Base-by-base conservation (phyloP, 2,888 invertebrate species). In the Lepidonotus clava region DNA sequence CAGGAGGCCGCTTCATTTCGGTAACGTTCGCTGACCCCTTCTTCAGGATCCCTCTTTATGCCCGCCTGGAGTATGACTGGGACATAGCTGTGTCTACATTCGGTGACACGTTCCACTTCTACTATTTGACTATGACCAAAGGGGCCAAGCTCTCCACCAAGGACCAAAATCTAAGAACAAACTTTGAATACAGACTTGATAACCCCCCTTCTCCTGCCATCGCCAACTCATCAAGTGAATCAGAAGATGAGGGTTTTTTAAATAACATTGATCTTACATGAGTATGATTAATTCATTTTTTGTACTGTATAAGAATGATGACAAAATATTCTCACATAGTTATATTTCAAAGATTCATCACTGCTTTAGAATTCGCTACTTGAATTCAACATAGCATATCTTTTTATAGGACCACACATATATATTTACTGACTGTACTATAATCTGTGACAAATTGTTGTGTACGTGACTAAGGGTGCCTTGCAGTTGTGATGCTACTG, bases 11-110 rank as follows among this genome's bases (percentile, higher is more conserved):
- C 61, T 94, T 94, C 88, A 90, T 94, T 80, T 94, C 94, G 0
- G 92, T 95, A 21, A 94, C 95, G n/a, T 95, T 95, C 89, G 92
- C 93, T n/a, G 94, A 94, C 88, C 94, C 95, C 14, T 94, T 94
- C 90, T 95, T 95, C 90, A 91, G 94, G n/a, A 89, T 93, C 41
- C 93, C 92, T 8, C 88, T 93, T 51, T 92, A 92, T 84, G 90
- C 89, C 18, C 86, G 89, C 28, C 51, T 87, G 11, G 88, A 91
- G 84, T 92, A 90, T 85, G 88, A 90, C 85, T 90, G 90, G 90
- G 88, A 90, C 38, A 89, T 91, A 38, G 86, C 90, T 24, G 88
- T 90, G 34, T 86, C 89, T 34, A 91, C 91, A 24, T 91, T 93
- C 84, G 93, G 93, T 21, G 89, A 90, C 28, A 83, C 83, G 28